A percentile compares a stretch with the other conserved stretches of the same genome.
Conservation (phyloP, 2,797 vertebrate genomes). For the Peromyscus attwateri region DNA sequence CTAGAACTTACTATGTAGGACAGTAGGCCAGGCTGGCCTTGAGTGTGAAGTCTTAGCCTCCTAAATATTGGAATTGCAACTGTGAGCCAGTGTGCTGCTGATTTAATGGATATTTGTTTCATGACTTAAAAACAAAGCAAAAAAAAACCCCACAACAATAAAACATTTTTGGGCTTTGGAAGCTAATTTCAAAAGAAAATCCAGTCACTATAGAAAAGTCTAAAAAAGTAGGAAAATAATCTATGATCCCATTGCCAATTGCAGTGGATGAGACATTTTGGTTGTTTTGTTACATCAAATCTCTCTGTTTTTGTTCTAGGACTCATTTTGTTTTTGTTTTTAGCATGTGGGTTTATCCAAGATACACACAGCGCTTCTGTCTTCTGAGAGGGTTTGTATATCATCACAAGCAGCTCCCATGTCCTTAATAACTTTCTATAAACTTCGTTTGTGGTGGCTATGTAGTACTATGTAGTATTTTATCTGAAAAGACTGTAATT, state of each 20-base stretch:
- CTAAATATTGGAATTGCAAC: background rate
- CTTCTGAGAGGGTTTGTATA: background rate
- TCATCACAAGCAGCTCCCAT: background rate
- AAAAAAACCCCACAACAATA: background rate
- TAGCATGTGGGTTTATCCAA: background rate
- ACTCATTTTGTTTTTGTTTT: background rate
- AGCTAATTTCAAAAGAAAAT: constrained; percentile 22
- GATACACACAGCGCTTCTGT: background rate
- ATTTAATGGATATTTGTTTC: background rate
- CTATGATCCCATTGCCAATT: background rate
- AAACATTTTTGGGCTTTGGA: background rate
- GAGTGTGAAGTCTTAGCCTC: background rate
- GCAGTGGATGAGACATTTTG: background rate
- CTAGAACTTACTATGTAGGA: background rate
- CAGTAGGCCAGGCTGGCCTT: background rate
- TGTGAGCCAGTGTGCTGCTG: background rate
- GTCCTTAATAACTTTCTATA: background rate
- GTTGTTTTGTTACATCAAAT: background rate
- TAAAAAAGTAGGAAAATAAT: too few species aligned
- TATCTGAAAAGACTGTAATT: background rate
- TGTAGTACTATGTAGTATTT: background rate
- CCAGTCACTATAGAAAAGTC: background rate
- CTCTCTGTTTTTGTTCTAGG: background rate
- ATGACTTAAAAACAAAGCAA: background rate
- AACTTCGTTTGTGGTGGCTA: background rate